Evolutionary conservation across 2,888 invertebrate species (phyloP), one percentile per base, ranked within the genome.

Genomic region (Tipula unca): DNA sequence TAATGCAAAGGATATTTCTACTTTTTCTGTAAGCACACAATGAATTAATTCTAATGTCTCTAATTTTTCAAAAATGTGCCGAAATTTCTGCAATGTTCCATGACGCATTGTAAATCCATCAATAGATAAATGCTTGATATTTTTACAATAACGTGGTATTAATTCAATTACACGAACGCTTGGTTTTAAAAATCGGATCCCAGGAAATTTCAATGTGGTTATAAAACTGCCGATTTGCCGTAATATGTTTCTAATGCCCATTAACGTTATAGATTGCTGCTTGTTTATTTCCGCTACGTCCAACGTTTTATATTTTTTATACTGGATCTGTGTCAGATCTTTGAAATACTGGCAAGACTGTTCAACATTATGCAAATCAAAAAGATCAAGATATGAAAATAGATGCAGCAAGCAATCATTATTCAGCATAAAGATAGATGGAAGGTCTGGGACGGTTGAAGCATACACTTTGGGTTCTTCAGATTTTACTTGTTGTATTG

Each of bases 321-420:
- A 54, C 1, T 36, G n/a, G 29, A 85, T 85, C 8, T 85, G n/a
- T 3, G 48, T 54, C 36, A 48, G 29, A 0, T 85, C 42, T 29
- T 48, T 48, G 17, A 85, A 85, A 48, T 54, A 54, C n/a, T 14
- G 29, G 17, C 85, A 85, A 5, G 36, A 17, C n/a, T 54, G 32
- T 17, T 54, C 54, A 10, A 85, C 5, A 10, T 85, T n/a, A 13
- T 29, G 25, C n/a, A 85, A 48, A n/a, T 85, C 85, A 48, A 48
- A 48, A 8, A 85, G 10, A 85, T 85, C 25, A 20, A 87, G 29
- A 86, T 85, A 87, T 29, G 86, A 86, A 29, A 87, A 87, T 69
- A 87, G 85, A 32, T 87, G 86, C 10, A 86, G 82, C 17, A 87
- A 32, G n/a, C 86, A 87, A 35, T 87, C 87, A 84, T 86, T 86